Evolutionary conservation across 2,797 vertebrate genomes (phyloP), one percentile per base, ranked within the genome.

Genomic region (Dendrocincla fuliginosa): DNA sequence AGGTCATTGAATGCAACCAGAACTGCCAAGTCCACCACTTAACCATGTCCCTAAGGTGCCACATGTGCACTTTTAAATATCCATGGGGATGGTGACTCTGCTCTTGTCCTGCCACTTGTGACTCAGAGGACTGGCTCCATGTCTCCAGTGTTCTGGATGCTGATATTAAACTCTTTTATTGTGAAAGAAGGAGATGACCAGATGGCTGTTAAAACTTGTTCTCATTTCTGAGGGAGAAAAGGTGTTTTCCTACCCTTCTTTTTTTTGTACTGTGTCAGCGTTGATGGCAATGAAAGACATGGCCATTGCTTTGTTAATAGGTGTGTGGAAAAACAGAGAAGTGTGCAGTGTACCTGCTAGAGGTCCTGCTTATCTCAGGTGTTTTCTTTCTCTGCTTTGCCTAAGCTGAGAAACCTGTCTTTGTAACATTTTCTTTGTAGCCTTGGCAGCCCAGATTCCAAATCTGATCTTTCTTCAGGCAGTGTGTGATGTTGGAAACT

Each of bases 391-490:
- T 86, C 44, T 84, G 33, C 9, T 10, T 89, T 91, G 52, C 49
- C 67, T 37, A 76, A 85, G 57, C 39, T 65, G 57, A 80, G 71
- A 91, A 78, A 75, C 42, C 30, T 8, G 2, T 65, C 82, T 67
- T 69, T 6, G 0, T 73, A 84, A 73, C 10, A 32, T 73, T 73
- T 88, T 89, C 61, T 76, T 82, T 50, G 69, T 71, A 93, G 68
- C 64, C 73, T 90, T 89, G 82, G 59, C 73, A 91, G 69, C 74
- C 64, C 41, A 32, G 33, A 56, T 88, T 73, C 55, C 80, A 91
- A 81, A 89, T 86, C 55, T 91, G 73, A 76, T 95, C 32, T 70
- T 50, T 77, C 69, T 89, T 49, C 82, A 86, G 86, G 87, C 89
- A 76, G 27, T 4, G 33, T 55, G 32, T 86, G 73, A 84, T 81